Percentiles rank a stretch among this genome's conserved stretches.
Conservation (phyloP, 2,888 invertebrate species). For the Nemotelus nigrinus region DNA sequence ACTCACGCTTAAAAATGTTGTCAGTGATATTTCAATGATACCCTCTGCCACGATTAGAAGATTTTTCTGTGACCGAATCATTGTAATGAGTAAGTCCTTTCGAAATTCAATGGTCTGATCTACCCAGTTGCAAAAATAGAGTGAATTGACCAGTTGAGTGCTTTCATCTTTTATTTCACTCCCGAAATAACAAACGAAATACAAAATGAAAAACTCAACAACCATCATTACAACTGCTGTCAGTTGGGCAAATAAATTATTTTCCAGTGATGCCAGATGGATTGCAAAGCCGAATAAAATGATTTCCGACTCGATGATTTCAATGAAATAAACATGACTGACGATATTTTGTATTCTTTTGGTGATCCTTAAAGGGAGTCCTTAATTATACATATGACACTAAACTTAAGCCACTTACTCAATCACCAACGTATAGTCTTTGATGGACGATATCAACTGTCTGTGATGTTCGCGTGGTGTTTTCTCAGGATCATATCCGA, state of each 20-base stretch:
- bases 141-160: not conserved
- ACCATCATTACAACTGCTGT: conserved; percentile 46
- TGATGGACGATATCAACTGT: conserved; percentile 7
- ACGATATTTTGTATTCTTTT: conserved; percentile 7
- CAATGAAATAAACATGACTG: not conserved
- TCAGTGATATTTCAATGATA: conserved; percentile 6
- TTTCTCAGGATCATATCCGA: conserved; percentile 40
- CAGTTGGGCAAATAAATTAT: conserved; percentile 37
- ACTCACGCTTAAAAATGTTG: conserved; percentile 40
- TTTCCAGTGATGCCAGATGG: not conserved
- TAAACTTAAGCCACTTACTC: not conserved
- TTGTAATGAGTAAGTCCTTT: conserved; percentile 14
- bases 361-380: conserved; percentile 4
- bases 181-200: conserved; percentile 22
- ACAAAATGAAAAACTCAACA: not conserved
- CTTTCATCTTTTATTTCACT: conserved; percentile 23
- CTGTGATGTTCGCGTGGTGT: not conserved
- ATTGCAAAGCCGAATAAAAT: not conserved
- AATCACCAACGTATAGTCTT: conserved; percentile 7
- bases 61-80: conserved; percentile 20
- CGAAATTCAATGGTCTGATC: conserved; percentile 18
- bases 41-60: conserved; percentile 10
- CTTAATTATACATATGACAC: not conserved
- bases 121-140: conserved; percentile 34
- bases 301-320: conserved; percentile 1